A percentile compares a stretch with the other conserved stretches of the same genome.
Evolutionary conservation across 2,888 invertebrate species (phyloP).

Genomic region (Lamellibrachia columna): DNA sequence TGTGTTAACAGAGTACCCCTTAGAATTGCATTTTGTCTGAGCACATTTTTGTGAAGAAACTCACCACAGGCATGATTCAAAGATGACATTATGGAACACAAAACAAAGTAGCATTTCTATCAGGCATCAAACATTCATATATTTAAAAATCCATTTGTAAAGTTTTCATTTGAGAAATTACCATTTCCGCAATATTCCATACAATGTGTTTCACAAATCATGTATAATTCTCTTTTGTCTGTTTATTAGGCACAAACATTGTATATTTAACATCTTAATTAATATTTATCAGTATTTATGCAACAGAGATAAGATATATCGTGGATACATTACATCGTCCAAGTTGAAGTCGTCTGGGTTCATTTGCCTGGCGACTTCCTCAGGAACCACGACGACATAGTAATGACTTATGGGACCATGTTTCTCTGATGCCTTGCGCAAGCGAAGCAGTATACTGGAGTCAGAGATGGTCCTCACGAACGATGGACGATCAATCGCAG

Average conservation of each 20-base stretch:
- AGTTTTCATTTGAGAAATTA: neutral
- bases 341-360: constrained; percentile 79
- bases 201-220: too few relatives aligned
- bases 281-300: neutral
- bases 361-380: constrained; percentile 71
- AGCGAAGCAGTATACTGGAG: constrained; percentile 43
- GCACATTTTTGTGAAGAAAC: too few relatives aligned
- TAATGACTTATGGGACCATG: constrained; percentile 98
- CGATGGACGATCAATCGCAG: constrained; percentile 36
- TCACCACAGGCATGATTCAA: too few relatives aligned
- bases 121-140: neutral
- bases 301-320: neutral
- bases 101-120: neutral
- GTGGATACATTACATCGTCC: constrained; percentile 48
- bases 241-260: too few relatives aligned
- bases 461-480: constrained; percentile 33
- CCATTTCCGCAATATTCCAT: neutral
- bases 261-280: too few relatives aligned
- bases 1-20: too few relatives aligned
- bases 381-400: constrained; percentile 93
- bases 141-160: neutral
- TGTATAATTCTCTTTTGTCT: too few relatives aligned
- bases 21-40: too few relatives aligned
- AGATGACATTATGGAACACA: neutral
- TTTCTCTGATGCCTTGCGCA: constrained; percentile 84